A percentile compares a stretch with the other conserved stretches of the same genome.
phyloP scores from a whole-genome alignment of 2,888 invertebrate species.

The Ormyrus pomaceus region DNA sequence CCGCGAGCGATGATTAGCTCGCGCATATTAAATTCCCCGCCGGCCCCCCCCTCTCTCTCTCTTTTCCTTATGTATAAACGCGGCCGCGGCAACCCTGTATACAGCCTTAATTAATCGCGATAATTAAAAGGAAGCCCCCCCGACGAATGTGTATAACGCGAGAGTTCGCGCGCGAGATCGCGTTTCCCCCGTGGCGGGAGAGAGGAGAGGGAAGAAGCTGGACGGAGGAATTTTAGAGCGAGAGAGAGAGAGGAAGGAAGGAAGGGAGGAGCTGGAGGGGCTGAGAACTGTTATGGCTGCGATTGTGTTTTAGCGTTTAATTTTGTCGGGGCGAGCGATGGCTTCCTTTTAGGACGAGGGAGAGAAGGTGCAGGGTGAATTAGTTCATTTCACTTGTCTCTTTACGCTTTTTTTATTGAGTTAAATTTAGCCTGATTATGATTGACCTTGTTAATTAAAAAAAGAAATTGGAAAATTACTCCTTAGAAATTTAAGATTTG shows the following conservation, averaged over 20 bases:
- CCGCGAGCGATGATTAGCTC: constrained; percentile 42
- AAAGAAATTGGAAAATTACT: no score
- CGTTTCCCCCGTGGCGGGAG: constrained; percentile 38
- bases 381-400: no score
- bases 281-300: constrained; percentile 26
- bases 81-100: constrained; percentile 38
- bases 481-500: no score
- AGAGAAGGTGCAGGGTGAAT: background rate
- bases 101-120: constrained; percentile 72
- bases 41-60: background rate
- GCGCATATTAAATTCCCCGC: constrained; percentile 58
- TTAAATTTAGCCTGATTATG: no score
- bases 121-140: constrained; percentile 70
- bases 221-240: constrained; percentile 30
- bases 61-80: constrained; percentile 48
- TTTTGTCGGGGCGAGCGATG: constrained; percentile 48
- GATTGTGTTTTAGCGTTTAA: constrained; percentile 43
- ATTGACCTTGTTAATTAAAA: no score
- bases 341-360: constrained; percentile 37
- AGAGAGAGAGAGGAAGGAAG: background rate
- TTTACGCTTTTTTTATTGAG: no score
- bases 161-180: background rate
- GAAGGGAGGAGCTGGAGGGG: background rate
- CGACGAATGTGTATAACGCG: background rate
- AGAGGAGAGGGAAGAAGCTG: constrained; percentile 49